Evolutionary conservation across 1,140 invertebrate species (phyloP), one percentile per base, ranked within the genome.

Genomic region (Ceratosolen fusciceps): DNA sequence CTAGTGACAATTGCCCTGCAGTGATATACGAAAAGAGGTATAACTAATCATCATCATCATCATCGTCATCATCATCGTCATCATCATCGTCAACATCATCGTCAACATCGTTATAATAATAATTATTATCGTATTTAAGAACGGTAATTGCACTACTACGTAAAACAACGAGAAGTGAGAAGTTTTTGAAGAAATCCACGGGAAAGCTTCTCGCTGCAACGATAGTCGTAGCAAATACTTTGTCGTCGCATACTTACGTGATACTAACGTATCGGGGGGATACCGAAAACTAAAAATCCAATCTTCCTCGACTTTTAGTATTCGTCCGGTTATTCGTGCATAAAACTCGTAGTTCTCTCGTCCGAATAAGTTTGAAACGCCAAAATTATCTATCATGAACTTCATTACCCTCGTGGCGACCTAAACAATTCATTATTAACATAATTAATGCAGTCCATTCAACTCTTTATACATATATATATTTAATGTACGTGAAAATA

Each of bases 331-430:
- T 56, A 98, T 97, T 31, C 96, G 92, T 5, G 97, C 97, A 90
- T 99, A 99, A 90, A 97, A 99, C 90, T 99, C 97, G 87, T 99
- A 99, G 89, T 99, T 99, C 58, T 98, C 95, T 65, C 96, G 93
- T 3, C 98, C 98, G 90, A 99, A 99, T 71, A 99, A 92, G 89
- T 98, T 96, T 65, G 95, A 96, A 39, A 96, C 95, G 62, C 97
- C 98, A 92, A 99, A 99, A 89, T 98, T 97, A 89, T 99, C 97
- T 85, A 99, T 99, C 85, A 98, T 94, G 90, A 95, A 97, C 88
- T 98, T 96, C 94, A 98, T 98, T 60, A 98, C 96, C 83, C 95
- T 93, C 21, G 97, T 98, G 74, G 97, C 96, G 86, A 97, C 95
- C 96, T 97, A 87, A 29, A 81, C 74, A 79, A n/a, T 31, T 71